These are phyloP conservation scores for Tragelaphus scriptus DNA, from an alignment of 2,113 vertebrate genomes.

Conservation along the genomic window DNA sequence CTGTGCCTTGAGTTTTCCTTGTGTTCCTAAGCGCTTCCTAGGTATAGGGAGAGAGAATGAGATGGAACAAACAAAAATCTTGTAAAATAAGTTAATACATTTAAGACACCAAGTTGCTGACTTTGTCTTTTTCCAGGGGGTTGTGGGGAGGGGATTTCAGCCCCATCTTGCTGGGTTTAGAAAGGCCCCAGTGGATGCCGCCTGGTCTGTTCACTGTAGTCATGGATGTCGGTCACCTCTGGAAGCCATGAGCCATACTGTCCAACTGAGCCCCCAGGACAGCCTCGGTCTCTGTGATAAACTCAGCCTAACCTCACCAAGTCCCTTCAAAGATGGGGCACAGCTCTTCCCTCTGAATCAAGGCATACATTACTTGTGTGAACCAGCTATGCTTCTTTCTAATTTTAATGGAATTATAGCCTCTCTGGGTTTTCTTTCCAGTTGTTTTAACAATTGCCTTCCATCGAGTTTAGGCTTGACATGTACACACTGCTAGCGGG, in stretches of 20 bases:
- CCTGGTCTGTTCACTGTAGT: no score
- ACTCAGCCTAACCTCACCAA: background rate
- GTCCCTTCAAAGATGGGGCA: background rate
- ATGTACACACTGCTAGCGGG: background rate
- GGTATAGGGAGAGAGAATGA: background rate
- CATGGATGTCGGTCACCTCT: fast-evolving
- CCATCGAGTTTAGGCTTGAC: background rate
- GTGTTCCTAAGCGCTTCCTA: background rate
- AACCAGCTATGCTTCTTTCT: background rate
- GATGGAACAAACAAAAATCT: background rate
- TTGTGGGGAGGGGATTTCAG: background rate
- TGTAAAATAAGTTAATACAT: background rate
- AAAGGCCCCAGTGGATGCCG: background rate
- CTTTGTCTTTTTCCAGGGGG: background rate
- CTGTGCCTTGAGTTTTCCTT: background rate
- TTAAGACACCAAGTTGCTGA: background rate
- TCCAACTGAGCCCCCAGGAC: background rate
- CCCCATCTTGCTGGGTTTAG: background rate
- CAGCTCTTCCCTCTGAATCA: background rate
- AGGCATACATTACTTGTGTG: no score
- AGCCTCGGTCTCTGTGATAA: background rate
- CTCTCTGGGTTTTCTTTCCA: background rate
- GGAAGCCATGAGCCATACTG: fast-evolving
- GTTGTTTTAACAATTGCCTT: background rate
- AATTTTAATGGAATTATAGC: background rate